Evolutionary conservation across 2,113 vertebrate genomes (phyloP).

Genomic region (Cephalophus harveyi): DNA sequence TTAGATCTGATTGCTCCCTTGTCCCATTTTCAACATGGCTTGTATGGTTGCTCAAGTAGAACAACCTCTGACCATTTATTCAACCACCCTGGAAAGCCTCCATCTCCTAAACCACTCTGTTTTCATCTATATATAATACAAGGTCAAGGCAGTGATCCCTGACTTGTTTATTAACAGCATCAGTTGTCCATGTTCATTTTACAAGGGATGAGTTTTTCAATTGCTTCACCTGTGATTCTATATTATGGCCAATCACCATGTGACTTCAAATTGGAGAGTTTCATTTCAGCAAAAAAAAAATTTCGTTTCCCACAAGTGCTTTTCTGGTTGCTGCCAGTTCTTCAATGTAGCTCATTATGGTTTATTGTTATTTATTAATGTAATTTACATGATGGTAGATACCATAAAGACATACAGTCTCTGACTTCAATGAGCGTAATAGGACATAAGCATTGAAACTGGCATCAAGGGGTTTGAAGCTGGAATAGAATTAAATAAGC

Average conservation of each 20-base stretch:
- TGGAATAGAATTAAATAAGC: slow-evolving; percentile 31
- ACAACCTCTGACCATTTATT: slow-evolving; percentile 51
- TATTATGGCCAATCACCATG: not conserved
- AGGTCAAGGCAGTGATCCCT: slow-evolving; percentile 33
- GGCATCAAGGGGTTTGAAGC: not conserved
- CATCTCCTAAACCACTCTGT: not conserved
- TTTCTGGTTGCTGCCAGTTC: slow-evolving; percentile 6
- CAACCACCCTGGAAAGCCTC: not conserved
- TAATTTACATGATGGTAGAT: slow-evolving; percentile 14
- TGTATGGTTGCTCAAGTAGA: slow-evolving; percentile 39
- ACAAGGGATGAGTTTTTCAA: slow-evolving; percentile 21
- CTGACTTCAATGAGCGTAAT: not conserved
- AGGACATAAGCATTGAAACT: slow-evolving; percentile 9
- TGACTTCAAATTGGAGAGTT: slow-evolving; percentile 12
- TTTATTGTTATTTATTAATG: slow-evolving; percentile 28
- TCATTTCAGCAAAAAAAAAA: slow-evolving; percentile 3
- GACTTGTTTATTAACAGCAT: slow-evolving; percentile 32
- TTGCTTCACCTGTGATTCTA: not conserved
- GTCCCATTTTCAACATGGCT: slow-evolving; percentile 50
- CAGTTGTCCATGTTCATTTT: slow-evolving; percentile 7
- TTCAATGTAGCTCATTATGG: not conserved
- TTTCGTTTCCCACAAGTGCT: slow-evolving; percentile 8
- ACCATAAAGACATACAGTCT: not conserved
- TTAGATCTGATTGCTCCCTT: slow-evolving; percentile 36
- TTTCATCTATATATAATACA: slow-evolving; percentile 41